Percentiles rank a stretch among this genome's conserved stretches.
Evolutionary conservation across 2,888 invertebrate genomes (phyloP).

Genomic region (Himalopsyche tibetana): DNA sequence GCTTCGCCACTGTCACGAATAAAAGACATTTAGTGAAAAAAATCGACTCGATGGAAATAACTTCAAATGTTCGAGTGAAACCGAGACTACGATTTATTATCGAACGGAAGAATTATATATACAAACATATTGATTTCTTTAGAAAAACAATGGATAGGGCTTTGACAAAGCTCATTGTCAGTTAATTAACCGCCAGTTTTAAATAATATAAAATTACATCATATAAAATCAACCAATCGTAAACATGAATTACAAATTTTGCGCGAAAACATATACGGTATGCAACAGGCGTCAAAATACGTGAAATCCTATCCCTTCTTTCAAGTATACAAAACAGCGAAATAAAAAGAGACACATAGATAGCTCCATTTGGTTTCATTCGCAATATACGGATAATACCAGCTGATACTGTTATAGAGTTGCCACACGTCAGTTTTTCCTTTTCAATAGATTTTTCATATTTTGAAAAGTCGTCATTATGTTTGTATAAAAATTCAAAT

Average conservation of each 20-base stretch:
- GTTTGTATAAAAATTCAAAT: no score
- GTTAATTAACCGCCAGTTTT: constrained; percentile 40
- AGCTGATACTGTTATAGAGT: background rate
- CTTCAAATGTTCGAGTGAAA: no score
- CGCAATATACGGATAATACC: background rate
- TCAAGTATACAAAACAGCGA: background rate
- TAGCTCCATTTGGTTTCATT: background rate
- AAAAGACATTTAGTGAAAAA: no score
- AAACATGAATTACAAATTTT: background rate
- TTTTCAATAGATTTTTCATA: no score
- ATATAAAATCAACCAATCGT: background rate
- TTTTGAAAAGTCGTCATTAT: no score
- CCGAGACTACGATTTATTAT: no score
- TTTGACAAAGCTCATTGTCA: background rate
- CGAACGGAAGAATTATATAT: no score
- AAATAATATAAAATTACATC: background rate
- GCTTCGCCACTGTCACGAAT: no score
- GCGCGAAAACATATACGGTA: background rate
- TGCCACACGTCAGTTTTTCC: background rate
- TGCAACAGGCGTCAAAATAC: background rate
- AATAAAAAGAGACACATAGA: background rate
- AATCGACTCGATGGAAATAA: no score
- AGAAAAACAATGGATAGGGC: no score
- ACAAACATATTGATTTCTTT: no score
- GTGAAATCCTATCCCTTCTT: background rate